Percentiles rank a stretch among this genome's conserved stretches.
Conservation (phyloP, 2,113 vertebrate species). For the Phasianus colchicus region DNA sequence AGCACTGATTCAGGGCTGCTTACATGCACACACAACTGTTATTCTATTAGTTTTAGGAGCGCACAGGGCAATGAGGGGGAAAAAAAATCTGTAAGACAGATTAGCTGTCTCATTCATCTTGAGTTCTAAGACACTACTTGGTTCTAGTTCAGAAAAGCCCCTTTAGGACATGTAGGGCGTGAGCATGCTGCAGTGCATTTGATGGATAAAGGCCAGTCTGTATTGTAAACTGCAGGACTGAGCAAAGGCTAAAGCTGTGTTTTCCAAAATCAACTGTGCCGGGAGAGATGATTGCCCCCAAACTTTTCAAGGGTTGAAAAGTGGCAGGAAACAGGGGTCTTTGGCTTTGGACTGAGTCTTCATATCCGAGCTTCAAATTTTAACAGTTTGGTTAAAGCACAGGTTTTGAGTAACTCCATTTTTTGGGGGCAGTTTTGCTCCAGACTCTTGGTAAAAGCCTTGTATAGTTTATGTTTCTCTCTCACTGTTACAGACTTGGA, state of each 20-base stretch:
- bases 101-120: not conserved
- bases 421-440: not conserved
- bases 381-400: not conserved
- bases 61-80: accelerated
- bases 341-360: not conserved
- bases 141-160: not conserved
- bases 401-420: not conserved
- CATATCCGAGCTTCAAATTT: not conserved
- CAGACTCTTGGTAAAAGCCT: not conserved
- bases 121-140: not conserved
- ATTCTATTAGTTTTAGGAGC: not conserved
- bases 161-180: not conserved
- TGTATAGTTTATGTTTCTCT: not conserved
- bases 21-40: not conserved
- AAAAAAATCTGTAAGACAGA: not conserved
- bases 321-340: not conserved
- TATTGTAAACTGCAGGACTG: not conserved
- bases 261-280: not conserved
- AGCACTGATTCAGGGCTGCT: conserved; percentile 49
- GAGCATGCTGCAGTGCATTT: not conserved
- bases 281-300: not conserved
- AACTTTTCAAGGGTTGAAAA: not conserved
- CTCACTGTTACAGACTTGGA: not conserved
- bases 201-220: not conserved
- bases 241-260: not conserved